phyloP scores from a whole-genome alignment of 1,140 invertebrate genomes.

The Olivierus martensii region DNA sequence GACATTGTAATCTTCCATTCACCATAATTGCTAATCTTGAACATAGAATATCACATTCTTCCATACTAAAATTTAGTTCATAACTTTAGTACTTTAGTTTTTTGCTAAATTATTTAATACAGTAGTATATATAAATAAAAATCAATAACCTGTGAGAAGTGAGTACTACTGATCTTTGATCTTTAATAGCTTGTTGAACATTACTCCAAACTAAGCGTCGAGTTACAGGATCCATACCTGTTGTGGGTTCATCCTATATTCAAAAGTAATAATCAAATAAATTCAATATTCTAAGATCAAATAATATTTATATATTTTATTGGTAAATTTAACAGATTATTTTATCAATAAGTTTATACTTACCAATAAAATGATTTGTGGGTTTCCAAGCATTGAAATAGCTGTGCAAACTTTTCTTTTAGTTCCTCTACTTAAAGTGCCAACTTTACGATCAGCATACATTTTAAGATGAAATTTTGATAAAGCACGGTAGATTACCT shows the following conservation, averaged over 20 bases:
- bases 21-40: slow-evolving; percentile 29
- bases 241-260: slow-evolving; percentile 35
- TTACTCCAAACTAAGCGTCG: slow-evolving; percentile 31
- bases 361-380: slow-evolving; percentile 31
- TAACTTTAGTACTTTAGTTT: background rate
- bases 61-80: slow-evolving; percentile 19
- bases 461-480: slow-evolving; percentile 23
- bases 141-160: slow-evolving; percentile 25
- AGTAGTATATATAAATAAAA: background rate
- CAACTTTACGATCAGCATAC: slow-evolving; percentile 25
- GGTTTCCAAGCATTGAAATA: slow-evolving; percentile 33
- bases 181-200: slow-evolving; percentile 22
- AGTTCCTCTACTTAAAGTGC: slow-evolving; percentile 33
- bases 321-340: no score
- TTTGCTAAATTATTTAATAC: background rate
- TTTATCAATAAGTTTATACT: slow-evolving; percentile 11
- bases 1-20: slow-evolving; percentile 34
- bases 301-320: no score
- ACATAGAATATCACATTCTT: slow-evolving; percentile 26
- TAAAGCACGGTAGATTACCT: slow-evolving; percentile 27
- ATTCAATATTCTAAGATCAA: background rate
- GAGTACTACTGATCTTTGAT: slow-evolving; percentile 21
- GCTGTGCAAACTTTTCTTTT: slow-evolving; percentile 34
- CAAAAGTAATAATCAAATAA: background rate
- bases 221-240: slow-evolving; percentile 34